Evolutionary conservation across 2,113 vertebrate genomes (phyloP).

Genomic region (Myrmecophaga tridactyla): DNA sequence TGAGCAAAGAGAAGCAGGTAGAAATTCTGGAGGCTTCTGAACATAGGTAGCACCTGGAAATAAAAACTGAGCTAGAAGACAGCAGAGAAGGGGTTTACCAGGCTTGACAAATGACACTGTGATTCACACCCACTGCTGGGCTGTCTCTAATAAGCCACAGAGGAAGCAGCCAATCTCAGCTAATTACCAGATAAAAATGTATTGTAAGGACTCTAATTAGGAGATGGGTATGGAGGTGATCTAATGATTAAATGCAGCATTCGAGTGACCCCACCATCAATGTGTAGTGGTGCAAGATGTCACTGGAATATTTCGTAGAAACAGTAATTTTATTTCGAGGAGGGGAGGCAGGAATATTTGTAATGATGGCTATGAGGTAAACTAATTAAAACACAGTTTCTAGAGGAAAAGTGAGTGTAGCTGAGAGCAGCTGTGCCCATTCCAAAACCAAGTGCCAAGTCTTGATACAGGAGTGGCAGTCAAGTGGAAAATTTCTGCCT

Average conservation of each 20-base stretch:
- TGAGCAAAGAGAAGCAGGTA: constrained; percentile 61
- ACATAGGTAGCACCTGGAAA: constrained; percentile 74
- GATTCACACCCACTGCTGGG: constrained; percentile 93
- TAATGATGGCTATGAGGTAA: constrained; percentile 97
- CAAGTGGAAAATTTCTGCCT: constrained; percentile 95
- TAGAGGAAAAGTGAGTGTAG: constrained; percentile 89
- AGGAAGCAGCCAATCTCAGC: constrained; percentile 96
- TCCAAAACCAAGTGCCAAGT: constrained; percentile 90
- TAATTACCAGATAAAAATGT: constrained; percentile 98
- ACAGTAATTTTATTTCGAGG: constrained; percentile 87
- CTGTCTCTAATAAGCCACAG: constrained; percentile 92
- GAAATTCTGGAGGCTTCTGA: constrained; percentile 74
- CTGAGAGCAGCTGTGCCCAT: constrained; percentile 89
- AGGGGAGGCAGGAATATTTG: constrained; percentile 90
- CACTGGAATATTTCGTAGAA: constrained; percentile 87
- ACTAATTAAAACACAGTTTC: constrained; percentile 95
- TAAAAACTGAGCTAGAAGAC: constrained; percentile 77
- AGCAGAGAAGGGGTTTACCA: constrained; percentile 79
- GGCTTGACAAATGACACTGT: constrained; percentile 89
- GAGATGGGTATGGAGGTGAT: constrained; percentile 94
- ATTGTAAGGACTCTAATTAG: constrained; percentile 98
- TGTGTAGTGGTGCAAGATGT: constrained; percentile 86
- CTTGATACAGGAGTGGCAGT: constrained; percentile 89
- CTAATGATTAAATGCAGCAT: constrained; percentile 94
- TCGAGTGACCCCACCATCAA: constrained; percentile 91